phyloP scores from a whole-genome alignment of 2,888 invertebrate genomes.

The Theretra japonica region DNA sequence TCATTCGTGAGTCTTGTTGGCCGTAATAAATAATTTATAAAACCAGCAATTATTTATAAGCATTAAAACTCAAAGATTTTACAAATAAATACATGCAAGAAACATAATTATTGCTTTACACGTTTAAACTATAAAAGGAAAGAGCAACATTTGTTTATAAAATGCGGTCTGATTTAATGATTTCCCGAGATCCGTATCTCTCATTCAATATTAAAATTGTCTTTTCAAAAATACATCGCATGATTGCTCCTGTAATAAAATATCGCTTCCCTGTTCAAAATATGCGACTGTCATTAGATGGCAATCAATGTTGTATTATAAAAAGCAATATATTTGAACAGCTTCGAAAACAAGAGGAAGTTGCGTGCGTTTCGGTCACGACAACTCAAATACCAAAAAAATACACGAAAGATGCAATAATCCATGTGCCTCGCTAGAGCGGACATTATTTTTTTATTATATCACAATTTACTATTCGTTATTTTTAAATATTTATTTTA shows the following conservation, averaged over 20 bases:
- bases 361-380: conserved; percentile 38
- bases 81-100: too few relatives aligned
- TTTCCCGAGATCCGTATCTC: not conserved
- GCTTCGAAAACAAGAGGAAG: conserved; percentile 29
- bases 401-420: not conserved
- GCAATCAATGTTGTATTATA: conserved; percentile 42
- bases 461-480: too few relatives aligned
- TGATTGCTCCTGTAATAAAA: not conserved
- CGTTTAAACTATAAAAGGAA: too few relatives aligned
- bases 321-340: conserved; percentile 42
- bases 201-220: not conserved
- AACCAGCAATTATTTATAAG: too few relatives aligned
- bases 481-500: too few relatives aligned
- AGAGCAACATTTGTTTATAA: too few relatives aligned
- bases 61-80: too few relatives aligned
- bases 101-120: too few relatives aligned
- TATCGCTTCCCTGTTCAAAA: conserved; percentile 33
- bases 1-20: too few relatives aligned
- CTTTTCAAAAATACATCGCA: not conserved
- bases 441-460: not conserved
- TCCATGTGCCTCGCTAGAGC: not conserved
- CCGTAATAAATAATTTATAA: too few relatives aligned
- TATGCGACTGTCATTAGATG: conserved; percentile 46
- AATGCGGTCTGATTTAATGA: not conserved
- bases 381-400: conserved; percentile 3